A percentile compares a stretch with the other conserved stretches of the same genome.
Evolutionary conservation across 2,888 invertebrate genomes (phyloP).

Genomic region (Phasia obesa): DNA sequence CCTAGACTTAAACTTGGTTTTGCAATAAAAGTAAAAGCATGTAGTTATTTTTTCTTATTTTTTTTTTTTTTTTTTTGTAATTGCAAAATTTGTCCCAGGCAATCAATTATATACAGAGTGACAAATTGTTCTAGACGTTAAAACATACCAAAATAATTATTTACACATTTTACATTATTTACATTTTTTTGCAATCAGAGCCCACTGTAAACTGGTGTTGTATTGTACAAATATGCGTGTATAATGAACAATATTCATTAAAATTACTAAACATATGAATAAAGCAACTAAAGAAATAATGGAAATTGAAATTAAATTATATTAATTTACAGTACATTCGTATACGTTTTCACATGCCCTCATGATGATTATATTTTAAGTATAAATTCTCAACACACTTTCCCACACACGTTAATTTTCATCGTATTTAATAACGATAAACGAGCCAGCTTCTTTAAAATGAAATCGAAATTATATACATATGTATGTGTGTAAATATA

Average conservation of each 20-base stretch:
- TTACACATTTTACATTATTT: too few relatives aligned
- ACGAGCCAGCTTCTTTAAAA: background rate
- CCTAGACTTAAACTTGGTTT: too few relatives aligned
- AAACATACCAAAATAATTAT: too few relatives aligned
- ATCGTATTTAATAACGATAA: constrained; percentile 5
- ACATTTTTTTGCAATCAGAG: background rate
- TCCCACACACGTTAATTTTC: constrained; percentile 1
- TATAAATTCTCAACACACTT: constrained; percentile 12
- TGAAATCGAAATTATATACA: background rate
- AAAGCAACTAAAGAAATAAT: constrained; percentile 23
- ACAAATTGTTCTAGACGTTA: too few relatives aligned
- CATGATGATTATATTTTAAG: constrained; percentile 32
- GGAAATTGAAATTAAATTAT: constrained; percentile 49
- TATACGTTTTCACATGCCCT: constrained; percentile 44
- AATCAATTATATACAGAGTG: too few relatives aligned
- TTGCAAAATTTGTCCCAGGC: too few relatives aligned
- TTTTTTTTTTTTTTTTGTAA: too few relatives aligned
- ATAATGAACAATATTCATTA: constrained; percentile 15
- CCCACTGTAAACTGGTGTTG: constrained; percentile 16
- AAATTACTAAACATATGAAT: background rate
- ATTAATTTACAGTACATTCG: constrained; percentile 41
- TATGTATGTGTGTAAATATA: background rate
- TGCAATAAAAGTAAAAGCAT: too few relatives aligned
- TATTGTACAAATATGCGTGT: background rate
- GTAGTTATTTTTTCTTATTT: too few relatives aligned